Evolutionary conservation across 2,888 invertebrate species (phyloP).

Genomic region (Adela reaumurella): DNA sequence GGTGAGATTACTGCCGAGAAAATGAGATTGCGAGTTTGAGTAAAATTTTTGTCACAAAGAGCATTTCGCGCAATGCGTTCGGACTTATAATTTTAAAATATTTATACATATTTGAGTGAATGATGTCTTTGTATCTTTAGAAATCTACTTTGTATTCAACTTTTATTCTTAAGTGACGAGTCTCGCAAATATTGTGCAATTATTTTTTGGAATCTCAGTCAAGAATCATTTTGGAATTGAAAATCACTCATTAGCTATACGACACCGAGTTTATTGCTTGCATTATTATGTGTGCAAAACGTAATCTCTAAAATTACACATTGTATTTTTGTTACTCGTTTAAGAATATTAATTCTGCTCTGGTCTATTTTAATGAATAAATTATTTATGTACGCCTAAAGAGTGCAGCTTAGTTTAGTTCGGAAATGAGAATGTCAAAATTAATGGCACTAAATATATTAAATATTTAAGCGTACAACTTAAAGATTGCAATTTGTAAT

Average conservation of each 20-base stretch:
- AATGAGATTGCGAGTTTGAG: no score
- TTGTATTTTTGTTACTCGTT: neutral
- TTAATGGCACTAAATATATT: no score
- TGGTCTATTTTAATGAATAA: no score
- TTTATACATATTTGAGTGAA: neutral
- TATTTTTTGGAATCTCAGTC: neutral
- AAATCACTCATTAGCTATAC: neutral
- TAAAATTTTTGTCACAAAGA: no score
- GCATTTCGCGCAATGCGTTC: neutral
- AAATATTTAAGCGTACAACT: no score
- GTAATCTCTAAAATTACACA: neutral
- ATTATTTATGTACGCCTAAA: no score
- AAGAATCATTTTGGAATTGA: neutral
- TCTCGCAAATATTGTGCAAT: neutral
- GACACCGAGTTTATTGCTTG: no score
- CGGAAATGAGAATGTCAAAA: no score
- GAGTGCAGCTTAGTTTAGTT: no score
- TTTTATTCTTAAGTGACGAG: neutral
- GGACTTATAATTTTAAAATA: neutral
- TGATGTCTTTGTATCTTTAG: neutral
- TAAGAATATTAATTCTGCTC: no score
- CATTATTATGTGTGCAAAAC: no score
- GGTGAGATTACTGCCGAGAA: neutral
- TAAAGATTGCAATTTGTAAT: no score
- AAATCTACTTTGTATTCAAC: constrained; percentile 2